phyloP scores from a whole-genome alignment of 2,113 vertebrate genomes.

The Ochotona curzoniae region DNA sequence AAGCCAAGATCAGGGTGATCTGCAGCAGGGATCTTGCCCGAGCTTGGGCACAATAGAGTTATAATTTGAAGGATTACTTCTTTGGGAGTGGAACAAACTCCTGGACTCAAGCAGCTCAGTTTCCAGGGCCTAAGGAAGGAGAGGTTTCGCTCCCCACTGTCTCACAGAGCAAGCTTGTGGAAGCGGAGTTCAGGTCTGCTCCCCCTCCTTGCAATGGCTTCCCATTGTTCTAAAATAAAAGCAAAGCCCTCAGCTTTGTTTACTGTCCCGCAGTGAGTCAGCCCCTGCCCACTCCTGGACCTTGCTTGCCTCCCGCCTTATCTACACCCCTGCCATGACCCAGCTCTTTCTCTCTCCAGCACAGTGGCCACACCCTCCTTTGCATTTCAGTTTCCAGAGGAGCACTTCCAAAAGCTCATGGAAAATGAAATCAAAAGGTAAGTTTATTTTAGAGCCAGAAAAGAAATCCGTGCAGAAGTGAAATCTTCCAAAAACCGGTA shows the following conservation, averaged over 20 bases:
- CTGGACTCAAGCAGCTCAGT: neutral
- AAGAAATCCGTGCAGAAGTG: too few species aligned
- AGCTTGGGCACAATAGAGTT: slow-evolving; percentile 4
- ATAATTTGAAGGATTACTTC: slow-evolving; percentile 66
- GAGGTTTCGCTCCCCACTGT: slow-evolving; percentile 10
- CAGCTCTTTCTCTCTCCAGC: neutral
- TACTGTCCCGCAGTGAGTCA: neutral
- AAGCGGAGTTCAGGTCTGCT: slow-evolving; percentile 15
- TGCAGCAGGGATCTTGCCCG: slow-evolving; percentile 43
- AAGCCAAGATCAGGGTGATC: slow-evolving; percentile 45
- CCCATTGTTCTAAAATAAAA: slow-evolving; percentile 6
- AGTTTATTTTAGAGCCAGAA: too few species aligned
- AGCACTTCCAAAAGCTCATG: too few species aligned
- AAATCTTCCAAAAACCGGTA: too few species aligned
- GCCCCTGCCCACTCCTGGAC: neutral
- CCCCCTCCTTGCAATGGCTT: neutral
- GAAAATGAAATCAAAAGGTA: too few species aligned
- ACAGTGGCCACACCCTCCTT: neutral
- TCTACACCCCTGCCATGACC: neutral
- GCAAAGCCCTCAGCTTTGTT: neutral
- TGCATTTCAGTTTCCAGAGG: neutral
- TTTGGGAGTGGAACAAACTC: slow-evolving; percentile 34
- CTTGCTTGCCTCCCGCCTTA: neutral
- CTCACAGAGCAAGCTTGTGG: slow-evolving; percentile 6
- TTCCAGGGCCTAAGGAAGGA: slow-evolving; percentile 36